Evolutionary conservation across 2,113 vertebrate species (phyloP).

Genomic region (Sinocyclocheilus anophthalmus): DNA sequence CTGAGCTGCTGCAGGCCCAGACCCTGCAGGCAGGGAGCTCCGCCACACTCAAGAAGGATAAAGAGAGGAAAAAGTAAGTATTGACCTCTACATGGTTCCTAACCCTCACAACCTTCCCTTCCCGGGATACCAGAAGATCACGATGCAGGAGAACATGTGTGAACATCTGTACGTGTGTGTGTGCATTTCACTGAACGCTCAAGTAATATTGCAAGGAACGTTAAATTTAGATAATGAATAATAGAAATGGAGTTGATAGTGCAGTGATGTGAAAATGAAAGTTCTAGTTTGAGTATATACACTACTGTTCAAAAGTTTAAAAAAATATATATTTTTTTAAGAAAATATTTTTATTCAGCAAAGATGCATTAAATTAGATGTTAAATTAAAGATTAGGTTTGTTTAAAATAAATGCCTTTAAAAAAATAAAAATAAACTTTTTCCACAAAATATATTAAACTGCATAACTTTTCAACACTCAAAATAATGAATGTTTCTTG

Average conservation of each 20-base stretch:
- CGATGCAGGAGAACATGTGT: conserved; percentile 17
- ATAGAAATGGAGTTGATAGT: neutral
- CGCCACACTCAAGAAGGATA: conserved; percentile 96
- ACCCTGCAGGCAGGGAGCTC: conserved; percentile 95
- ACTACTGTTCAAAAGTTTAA: neutral
- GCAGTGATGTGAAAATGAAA: neutral
- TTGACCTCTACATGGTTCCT: conserved; percentile 34
- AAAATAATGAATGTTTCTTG: too few species aligned
- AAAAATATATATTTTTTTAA: neutral
- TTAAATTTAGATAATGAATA: neutral
- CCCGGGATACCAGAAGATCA: neutral
- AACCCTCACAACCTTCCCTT: conserved; percentile 31
- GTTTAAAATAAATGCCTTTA: neutral
- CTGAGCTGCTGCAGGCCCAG: conserved; percentile 93
- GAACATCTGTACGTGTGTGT: neutral
- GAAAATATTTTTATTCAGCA: neutral
- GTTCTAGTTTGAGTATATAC: neutral
- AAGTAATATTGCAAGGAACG: neutral
- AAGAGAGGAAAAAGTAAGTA: conserved; percentile 99
- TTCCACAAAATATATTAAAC: neutral
- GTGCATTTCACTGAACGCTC: neutral
- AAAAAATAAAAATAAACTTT: neutral
- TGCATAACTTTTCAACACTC: neutral
- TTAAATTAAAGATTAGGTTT: neutral
- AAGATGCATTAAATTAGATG: neutral